Evolutionary conservation across 2,797 vertebrate genomes (phyloP), one percentile per base, ranked within the genome.

Genomic region (Xenentodon cancila): DNA sequence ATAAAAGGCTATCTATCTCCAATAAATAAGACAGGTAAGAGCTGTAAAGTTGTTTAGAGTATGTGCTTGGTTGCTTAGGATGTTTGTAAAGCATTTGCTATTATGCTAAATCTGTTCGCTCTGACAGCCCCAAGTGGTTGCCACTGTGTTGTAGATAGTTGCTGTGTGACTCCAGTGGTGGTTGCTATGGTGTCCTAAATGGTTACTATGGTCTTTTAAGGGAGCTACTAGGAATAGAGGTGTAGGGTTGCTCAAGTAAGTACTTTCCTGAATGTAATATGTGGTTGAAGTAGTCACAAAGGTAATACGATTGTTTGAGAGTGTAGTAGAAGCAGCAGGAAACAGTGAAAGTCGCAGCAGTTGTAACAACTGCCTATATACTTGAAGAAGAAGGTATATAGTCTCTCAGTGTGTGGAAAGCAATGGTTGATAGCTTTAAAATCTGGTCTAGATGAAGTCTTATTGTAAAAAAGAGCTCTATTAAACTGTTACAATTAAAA

Each of bases 131-230:
- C 22, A 15, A 19, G 12, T 27, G 44, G 32, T 48, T 53, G 45
- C 13, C 5, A 21, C n/a, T 3, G n/a, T 54, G 25, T n/a, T 51
- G 11, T n/a, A 45, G n/a, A 34, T 9, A 13, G 3, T 21, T 58
- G 40, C 17, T 47, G 11, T 21, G 30, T 16, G n/a, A 12, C 5
- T 8, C 15, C 27, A n/a, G 8, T 12, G 42, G 16, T 17, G 7
- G 30, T 53, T 59, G 50, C 44, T 53, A 30, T n/a, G 44, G 34
- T 49, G 18, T 49, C 11, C 19, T 27, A 27, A 19, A 50, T 37
- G 16, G 50, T 53, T 53, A 47, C 17, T 68, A 32, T 43, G 15
- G 56, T 30, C 42, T 43, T 65, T 53, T 5, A 13, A 22, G 42
- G 43, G 12, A 52, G 51, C 19, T 27, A 17, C 27, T 27, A 21